These are phyloP conservation scores for Malurus leucopterus DNA, from an alignment of 2,797 vertebrate genomes.

Conservation along the genomic window DNA sequence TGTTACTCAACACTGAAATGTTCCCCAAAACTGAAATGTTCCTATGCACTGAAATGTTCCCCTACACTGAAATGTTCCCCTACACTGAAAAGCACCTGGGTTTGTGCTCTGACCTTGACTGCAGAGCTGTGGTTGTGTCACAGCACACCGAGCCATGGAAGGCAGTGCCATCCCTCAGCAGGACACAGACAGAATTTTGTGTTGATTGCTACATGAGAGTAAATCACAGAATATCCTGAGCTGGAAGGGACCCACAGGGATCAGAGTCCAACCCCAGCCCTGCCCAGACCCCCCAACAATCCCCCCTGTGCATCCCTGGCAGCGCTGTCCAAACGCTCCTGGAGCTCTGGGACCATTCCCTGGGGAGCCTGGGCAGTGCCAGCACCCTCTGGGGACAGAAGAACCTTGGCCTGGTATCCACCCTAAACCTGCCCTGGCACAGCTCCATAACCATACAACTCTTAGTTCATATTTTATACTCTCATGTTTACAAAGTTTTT, in stretches of 20 bases:
- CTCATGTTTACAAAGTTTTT: accelerated
- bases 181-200: background rate
- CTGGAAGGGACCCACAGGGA: too few species aligned
- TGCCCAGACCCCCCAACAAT: accelerated
- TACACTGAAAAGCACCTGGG: background rate
- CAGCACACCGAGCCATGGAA: background rate
- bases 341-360: background rate
- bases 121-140: background rate
- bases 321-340: accelerated
- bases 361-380: background rate
- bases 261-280: too few species aligned
- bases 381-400: background rate
- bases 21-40: too few species aligned
- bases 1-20: too few species aligned
- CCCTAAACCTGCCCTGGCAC: background rate
- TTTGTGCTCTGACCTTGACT: background rate
- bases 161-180: background rate
- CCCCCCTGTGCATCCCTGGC: background rate
- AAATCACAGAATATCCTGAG: background rate
- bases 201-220: too few species aligned
- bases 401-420: background rate
- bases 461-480: background rate
- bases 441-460: background rate
- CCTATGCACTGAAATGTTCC: too few species aligned
- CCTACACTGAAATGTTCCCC: too few species aligned